Evolutionary conservation across 2,113 vertebrate genomes (phyloP).

Genomic region (Reinhardtius hippoglossoides): DNA sequence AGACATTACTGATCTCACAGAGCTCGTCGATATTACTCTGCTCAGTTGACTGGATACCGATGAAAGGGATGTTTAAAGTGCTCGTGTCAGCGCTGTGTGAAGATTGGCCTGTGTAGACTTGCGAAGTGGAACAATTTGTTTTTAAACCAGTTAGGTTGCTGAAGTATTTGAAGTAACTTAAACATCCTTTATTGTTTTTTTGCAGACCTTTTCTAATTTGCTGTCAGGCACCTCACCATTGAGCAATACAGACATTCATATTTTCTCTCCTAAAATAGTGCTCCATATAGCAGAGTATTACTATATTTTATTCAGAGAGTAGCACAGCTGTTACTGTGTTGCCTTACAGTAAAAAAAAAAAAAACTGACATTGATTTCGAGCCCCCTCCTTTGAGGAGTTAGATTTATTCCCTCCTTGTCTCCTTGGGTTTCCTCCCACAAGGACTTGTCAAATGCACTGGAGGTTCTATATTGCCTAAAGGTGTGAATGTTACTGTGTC

Average conservation of each 20-base stretch:
- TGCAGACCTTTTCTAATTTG: neutral
- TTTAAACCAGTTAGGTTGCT: slow-evolving; percentile 6
- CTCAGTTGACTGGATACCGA: slow-evolving; percentile 16
- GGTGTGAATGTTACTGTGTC: slow-evolving; percentile 21
- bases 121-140: slow-evolving; percentile 10
- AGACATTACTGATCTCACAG: slow-evolving; percentile 43
- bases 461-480: slow-evolving; percentile 10
- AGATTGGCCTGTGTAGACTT: slow-evolving; percentile 7
- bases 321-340: slow-evolving; percentile 30
- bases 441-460: slow-evolving; percentile 26
- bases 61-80: slow-evolving; percentile 44
- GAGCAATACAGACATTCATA: slow-evolving; percentile 4
- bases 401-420: slow-evolving; percentile 2
- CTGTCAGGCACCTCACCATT: slow-evolving; percentile 13
- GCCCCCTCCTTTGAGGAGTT: slow-evolving; percentile 6
- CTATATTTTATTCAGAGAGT: slow-evolving; percentile 29
- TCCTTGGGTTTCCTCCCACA: slow-evolving; percentile 27
- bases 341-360: slow-evolving; percentile 10
- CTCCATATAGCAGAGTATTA: slow-evolving; percentile 15
- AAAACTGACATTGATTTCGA: slow-evolving; percentile 7
- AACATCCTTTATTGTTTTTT: slow-evolving; percentile 15
- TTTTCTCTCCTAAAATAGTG: slow-evolving; percentile 13
- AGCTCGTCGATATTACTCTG: slow-evolving; percentile 26
- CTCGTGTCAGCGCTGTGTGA: slow-evolving; percentile 18
- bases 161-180: slow-evolving; percentile 11